Base-by-base conservation (phyloP, 2,888 invertebrate species). In the Chydorus sphaericus region DNA sequence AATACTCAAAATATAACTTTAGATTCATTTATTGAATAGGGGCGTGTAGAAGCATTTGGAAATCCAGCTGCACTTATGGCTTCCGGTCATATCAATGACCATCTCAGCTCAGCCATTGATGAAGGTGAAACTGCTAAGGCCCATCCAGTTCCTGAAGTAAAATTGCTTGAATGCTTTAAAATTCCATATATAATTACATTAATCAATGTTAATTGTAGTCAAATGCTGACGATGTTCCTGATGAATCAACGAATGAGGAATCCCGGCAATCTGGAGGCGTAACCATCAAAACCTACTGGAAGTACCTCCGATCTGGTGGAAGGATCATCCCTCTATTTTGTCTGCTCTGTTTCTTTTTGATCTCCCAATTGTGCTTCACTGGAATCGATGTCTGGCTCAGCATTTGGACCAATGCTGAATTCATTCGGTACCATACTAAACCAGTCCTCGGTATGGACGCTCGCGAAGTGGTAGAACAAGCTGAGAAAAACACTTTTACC, bases 41-140 rank as follows among this genome's bases (percentile, higher is more conserved):
- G 75, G 8, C 63, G 62, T 50, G 68, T 76, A 37, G 70, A 71
- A 62, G 69, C n/a, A n/a, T n/a, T n/a, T n/a, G n/a, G n/a, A n/a
- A n/a, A n/a, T n/a, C n/a, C n/a, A n/a, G n/a, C n/a, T n/a, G n/a
- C n/a, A n/a, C n/a, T n/a, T n/a, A n/a, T n/a, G n/a, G 70, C 64
- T 52, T 58, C 48, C 50, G 65, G 66, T 0, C 57, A 65, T 68
- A 59, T 68, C 55, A 64, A 64, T 58, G 67, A 57, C n/a, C 58
- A 38, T 65, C 62, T 68, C 63, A 60, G 64, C 68, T 64, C 67
- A 63, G n/a, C n/a, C n/a, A n/a, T n/a, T n/a, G 53, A 67, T 62
- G 67, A 62, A 10, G 62, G 37, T 16, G 38, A n/a, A n/a, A n/a
- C n/a, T n/a, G n/a, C n/a, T n/a, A n/a, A n/a, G n/a, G n/a, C n/a